Evolutionary conservation across 1,140 invertebrate species (phyloP).

Genomic region (Babylonia areolata): DNA sequence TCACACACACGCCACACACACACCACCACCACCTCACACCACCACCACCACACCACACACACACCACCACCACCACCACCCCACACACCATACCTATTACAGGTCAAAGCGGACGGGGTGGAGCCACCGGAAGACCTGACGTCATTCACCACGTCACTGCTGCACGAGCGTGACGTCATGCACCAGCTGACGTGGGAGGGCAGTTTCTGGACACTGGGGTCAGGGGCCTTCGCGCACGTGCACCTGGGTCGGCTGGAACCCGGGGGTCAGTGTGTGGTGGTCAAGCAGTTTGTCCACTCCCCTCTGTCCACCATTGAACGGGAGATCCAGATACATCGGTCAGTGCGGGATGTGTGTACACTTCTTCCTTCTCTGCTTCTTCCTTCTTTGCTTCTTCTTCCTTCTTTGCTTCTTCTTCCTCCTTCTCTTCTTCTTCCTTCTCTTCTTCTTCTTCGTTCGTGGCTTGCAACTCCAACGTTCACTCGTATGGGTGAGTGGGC

Average conservation of each 20-base stretch:
- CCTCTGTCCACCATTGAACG: background rate
- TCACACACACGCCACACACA: no score
- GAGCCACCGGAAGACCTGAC: background rate
- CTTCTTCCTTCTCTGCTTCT: no score
- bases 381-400: no score
- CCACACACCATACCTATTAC: background rate
- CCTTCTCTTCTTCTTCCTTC: no score
- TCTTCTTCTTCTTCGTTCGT: no score
- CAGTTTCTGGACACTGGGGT: background rate
- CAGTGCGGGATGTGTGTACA: background rate
- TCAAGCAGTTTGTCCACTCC: background rate
- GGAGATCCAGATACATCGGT: conserved; percentile 13
- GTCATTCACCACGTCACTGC: background rate
- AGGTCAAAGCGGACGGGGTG: background rate
- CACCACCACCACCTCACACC: no score
- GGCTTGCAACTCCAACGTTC: no score
- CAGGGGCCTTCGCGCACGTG: background rate
- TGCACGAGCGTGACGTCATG: conserved; percentile 18
- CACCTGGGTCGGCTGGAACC: background rate
- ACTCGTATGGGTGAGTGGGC: no score
- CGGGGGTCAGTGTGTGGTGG: background rate
- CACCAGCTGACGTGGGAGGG: background rate
- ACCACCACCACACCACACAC: background rate
- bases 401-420: no score
- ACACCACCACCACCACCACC: background rate